Conservation (phyloP, 2,797 vertebrate species). For the Phalloptychus januarius region DNA sequence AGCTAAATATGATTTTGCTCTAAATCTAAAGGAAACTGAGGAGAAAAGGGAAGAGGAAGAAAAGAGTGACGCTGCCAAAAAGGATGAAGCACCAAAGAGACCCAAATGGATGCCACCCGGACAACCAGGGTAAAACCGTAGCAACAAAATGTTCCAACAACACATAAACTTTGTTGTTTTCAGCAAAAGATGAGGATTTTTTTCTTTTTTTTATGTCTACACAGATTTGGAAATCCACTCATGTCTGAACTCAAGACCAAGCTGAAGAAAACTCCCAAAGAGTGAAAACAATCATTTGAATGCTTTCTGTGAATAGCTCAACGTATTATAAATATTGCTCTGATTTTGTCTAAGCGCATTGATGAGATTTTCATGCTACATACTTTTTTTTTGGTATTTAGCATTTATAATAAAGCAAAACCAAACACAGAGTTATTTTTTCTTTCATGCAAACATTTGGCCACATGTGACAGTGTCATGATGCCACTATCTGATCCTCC, state of each 20-base stretch:
- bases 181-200: neutral
- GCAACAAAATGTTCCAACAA: neutral
- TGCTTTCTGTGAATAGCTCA: slow-evolving; percentile 21
- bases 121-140: slow-evolving; percentile 74
- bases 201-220: slow-evolving; percentile 21
- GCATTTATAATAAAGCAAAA: slow-evolving; percentile 50
- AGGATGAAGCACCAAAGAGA: slow-evolving; percentile 51
- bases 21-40: slow-evolving; percentile 49
- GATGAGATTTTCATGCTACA: neutral
- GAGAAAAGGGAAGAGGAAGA: slow-evolving; percentile 35
- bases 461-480: neutral
- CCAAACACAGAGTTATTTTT: neutral
- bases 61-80: slow-evolving; percentile 38
- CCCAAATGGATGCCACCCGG: slow-evolving; percentile 78
- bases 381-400: neutral
- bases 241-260: slow-evolving; percentile 83
- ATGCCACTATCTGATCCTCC: neutral
- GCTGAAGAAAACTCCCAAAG: slow-evolving; percentile 77
- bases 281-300: slow-evolving; percentile 51
- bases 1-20: neutral
- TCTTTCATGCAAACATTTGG: neutral
- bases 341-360: slow-evolving; percentile 23
- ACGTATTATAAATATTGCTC: slow-evolving; percentile 16
- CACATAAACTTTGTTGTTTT: neutral
- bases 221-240: slow-evolving; percentile 79